phyloP scores from a whole-genome alignment of 2,888 invertebrate genomes.

The Nudaria mundana region DNA sequence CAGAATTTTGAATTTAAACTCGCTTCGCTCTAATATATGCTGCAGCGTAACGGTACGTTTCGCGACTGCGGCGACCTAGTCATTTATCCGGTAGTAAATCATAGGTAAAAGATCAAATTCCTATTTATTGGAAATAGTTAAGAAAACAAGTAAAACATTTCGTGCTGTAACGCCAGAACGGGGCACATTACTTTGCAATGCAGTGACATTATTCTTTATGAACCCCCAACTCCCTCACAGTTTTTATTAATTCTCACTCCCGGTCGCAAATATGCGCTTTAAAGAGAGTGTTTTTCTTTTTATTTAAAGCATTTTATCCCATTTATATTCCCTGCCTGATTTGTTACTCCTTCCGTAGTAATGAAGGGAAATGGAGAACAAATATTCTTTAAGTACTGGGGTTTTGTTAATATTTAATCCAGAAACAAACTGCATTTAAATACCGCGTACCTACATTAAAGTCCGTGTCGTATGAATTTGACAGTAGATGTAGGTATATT shows the following conservation, averaged over 20 bases:
- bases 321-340: slow-evolving; percentile 8
- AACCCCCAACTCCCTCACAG: slow-evolving; percentile 57
- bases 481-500: no score
- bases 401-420: no score
- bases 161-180: slow-evolving; percentile 38
- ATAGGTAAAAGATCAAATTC: slow-evolving; percentile 5
- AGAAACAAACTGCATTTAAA: no score
- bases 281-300: slow-evolving; percentile 51
- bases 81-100: no score
- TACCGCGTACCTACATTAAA: no score
- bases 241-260: slow-evolving; percentile 67
- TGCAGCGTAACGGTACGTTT: no score
- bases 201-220: slow-evolving; percentile 74
- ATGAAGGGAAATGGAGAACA: background rate
- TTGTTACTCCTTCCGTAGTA: background rate
- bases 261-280: slow-evolving; percentile 51
- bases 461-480: no score
- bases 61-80: no score
- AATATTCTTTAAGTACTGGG: no score
- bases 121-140: slow-evolving; percentile 16
- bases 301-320: slow-evolving; percentile 19
- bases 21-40: no score
- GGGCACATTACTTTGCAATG: slow-evolving; percentile 63
- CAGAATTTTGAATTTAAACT: no score
- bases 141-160: slow-evolving; percentile 23